Conservation (phyloP, 2,797 vertebrate species). For the Taenioides sp. region DNA sequence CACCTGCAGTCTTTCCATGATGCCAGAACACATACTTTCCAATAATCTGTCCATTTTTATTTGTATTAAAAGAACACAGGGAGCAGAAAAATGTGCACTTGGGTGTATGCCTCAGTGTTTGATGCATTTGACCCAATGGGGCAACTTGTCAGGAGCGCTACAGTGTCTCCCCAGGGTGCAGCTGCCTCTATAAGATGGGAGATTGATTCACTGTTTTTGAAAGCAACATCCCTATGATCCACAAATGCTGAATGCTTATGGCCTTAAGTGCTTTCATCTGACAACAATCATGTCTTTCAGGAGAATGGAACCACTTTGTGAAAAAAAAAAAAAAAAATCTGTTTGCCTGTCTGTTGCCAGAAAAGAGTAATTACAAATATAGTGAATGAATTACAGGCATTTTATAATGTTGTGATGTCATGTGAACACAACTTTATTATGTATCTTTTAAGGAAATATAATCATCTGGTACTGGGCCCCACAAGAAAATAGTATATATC, state of each 20-base stretch:
- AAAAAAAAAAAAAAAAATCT: neutral
- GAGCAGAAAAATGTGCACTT: constrained; percentile 41
- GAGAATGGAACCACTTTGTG: neutral
- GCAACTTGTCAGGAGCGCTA: too few relatives aligned
- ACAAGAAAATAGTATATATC: too few relatives aligned
- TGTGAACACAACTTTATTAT: too few relatives aligned
- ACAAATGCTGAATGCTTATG: neutral
- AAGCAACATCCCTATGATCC: neutral
- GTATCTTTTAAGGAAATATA: too few relatives aligned
- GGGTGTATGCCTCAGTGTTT: constrained; percentile 8
- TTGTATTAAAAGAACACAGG: constrained; percentile 30
- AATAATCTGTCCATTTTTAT: constrained; percentile 26
- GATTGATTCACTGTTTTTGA: too few relatives aligned
- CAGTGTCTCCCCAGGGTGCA: too few relatives aligned
- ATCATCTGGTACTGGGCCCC: too few relatives aligned
- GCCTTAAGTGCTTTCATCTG: neutral
- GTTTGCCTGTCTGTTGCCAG: neutral
- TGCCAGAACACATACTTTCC: neutral
- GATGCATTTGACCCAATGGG: neutral
- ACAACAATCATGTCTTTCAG: neutral
- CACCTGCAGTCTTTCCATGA: constrained; percentile 10
- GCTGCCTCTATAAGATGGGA: too few relatives aligned
- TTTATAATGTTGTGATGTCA: neutral
- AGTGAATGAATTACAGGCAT: neutral
- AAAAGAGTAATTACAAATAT: neutral